Percentiles rank a stretch among this genome's conserved stretches.
Conservation (phyloP, 2,113 vertebrate genomes). For the Thamnophis sirtalis region DNA sequence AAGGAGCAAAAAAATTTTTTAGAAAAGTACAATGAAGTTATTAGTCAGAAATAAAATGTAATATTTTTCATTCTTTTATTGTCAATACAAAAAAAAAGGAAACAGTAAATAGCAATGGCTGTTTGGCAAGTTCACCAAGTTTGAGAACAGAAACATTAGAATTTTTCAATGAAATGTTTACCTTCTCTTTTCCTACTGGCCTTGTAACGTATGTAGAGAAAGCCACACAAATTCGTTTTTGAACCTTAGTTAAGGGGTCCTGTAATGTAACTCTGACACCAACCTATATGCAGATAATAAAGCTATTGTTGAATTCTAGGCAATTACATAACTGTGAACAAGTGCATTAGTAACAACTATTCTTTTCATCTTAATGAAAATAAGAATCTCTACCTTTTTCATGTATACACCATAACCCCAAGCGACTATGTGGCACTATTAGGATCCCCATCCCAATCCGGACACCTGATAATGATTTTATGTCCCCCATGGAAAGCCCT, state of each 20-base stretch:
- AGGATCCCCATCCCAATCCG: background rate
- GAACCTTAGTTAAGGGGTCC: conserved; percentile 59
- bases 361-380: background rate
- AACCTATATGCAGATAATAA: conserved; percentile 62
- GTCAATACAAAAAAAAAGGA: background rate
- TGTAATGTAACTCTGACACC: conserved; percentile 72
- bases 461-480: background rate
- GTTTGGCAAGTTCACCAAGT: background rate
- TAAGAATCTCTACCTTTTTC: background rate
- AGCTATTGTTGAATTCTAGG: rapidly evolving
- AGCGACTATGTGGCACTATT: background rate
- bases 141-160: no score
- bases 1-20: background rate
- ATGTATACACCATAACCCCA: background rate
- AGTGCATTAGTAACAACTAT: background rate
- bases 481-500: background rate
- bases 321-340: background rate
- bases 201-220: conserved; percentile 76
- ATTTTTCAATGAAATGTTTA: conserved; percentile 45
- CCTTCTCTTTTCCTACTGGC: conserved; percentile 65
- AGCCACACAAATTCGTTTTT: conserved; percentile 73
- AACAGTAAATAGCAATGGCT: background rate
- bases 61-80: background rate
- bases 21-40: background rate
- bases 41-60: background rate